A percentile compares a stretch with the other conserved stretches of the same genome.
Evolutionary conservation across 2,113 vertebrate genomes (phyloP).

Genomic region (Charadrius vociferus): DNA sequence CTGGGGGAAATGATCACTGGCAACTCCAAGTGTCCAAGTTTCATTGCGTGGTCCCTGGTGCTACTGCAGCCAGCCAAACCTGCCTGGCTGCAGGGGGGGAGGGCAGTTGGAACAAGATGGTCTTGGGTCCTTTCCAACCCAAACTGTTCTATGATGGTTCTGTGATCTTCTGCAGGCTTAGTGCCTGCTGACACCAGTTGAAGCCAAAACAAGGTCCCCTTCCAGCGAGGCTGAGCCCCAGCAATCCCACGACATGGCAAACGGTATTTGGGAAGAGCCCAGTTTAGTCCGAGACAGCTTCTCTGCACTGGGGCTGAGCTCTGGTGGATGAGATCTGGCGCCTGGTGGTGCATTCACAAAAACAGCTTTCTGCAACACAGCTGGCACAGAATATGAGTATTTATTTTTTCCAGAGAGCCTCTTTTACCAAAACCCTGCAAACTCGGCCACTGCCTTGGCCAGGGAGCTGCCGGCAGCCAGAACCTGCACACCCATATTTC

Average conservation of each 20-base stretch:
- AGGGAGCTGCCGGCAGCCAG: fast-evolving
- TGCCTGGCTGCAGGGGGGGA: fast-evolving
- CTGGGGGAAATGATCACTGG: not conserved
- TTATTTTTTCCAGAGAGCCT: not conserved
- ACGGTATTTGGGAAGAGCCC: not conserved
- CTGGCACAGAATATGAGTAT: not conserved
- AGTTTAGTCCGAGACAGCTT: not conserved
- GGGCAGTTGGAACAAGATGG: not conserved
- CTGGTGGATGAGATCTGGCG: fast-evolving
- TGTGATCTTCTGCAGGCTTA: not conserved
- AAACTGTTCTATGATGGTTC: not conserved
- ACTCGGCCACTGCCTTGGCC: fast-evolving
- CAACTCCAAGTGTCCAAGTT: not conserved
- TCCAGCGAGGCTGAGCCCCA: not conserved
- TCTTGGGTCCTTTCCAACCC: not conserved
- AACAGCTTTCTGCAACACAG: not conserved
- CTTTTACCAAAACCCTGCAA: not conserved
- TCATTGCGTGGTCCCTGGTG: not conserved
- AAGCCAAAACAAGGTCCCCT: fast-evolving
- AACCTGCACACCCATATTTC: fast-evolving
- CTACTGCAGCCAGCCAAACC: not conserved
- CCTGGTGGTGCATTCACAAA: not conserved
- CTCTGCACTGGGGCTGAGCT: not conserved
- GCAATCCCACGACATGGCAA: not conserved
- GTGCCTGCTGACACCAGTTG: not conserved